Conservation (phyloP, 2,113 vertebrate species). For the Ginglymostoma cirratum region DNA sequence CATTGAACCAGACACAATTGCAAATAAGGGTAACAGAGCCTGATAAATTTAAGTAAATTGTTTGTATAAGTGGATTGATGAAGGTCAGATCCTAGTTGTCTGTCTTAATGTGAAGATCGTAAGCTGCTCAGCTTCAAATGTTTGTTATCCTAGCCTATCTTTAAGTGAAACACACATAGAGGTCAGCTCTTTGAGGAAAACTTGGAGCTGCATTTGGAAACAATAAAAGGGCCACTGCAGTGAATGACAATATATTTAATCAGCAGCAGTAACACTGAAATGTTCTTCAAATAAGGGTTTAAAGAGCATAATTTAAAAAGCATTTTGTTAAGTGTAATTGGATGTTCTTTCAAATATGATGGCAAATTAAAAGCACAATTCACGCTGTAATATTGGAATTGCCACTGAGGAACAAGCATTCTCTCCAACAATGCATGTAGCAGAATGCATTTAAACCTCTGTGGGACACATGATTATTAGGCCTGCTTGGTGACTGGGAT, state of each 20-base stretch:
- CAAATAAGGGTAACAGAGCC: background rate
- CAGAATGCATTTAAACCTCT: slow-evolving; percentile 50
- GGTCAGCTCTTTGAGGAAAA: background rate
- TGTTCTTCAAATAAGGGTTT: slow-evolving; percentile 54
- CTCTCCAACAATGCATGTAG: slow-evolving; percentile 49
- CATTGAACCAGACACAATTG: background rate
- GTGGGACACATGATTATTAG: slow-evolving; percentile 46
- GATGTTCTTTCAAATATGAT: slow-evolving; percentile 54
- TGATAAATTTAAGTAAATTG: slow-evolving; percentile 4
- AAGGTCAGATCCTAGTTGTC: slow-evolving; percentile 19
- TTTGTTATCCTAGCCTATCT: background rate
- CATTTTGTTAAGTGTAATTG: slow-evolving; percentile 62
- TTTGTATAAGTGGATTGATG: background rate
- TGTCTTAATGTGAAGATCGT: background rate
- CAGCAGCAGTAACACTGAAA: slow-evolving; percentile 57
- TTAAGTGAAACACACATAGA: background rate
- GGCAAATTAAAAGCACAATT: slow-evolving; percentile 62
- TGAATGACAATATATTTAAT: slow-evolving; percentile 58
- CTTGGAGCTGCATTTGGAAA: background rate
- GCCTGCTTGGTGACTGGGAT: slow-evolving; percentile 45
- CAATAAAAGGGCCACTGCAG: background rate
- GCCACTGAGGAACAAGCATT: slow-evolving; percentile 47
- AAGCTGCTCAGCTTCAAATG: background rate
- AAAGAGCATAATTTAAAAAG: slow-evolving; percentile 55
- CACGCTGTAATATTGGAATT: slow-evolving; percentile 46